phyloP scores from a whole-genome alignment of 2,797 vertebrate species.

The Rhynchonycteris naso region DNA sequence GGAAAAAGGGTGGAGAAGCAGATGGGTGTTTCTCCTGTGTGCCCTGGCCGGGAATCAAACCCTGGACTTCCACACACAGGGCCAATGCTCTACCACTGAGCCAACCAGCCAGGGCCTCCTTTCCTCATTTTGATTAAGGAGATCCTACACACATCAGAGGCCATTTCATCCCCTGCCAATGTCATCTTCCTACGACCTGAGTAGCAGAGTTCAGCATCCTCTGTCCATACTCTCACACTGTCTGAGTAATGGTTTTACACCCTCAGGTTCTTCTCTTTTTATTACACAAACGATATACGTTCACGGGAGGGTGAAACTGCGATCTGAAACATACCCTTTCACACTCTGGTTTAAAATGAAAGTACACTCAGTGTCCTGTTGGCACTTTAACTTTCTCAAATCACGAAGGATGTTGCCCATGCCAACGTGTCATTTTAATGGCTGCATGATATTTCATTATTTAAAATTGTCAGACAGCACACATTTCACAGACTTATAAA shows the following conservation, averaged over 20 bases:
- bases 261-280: not conserved
- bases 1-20: too few relatives aligned
- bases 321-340: not conserved
- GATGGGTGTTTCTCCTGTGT: too few relatives aligned
- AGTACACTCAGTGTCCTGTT: not conserved
- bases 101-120: too few relatives aligned
- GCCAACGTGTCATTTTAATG: not conserved
- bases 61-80: too few relatives aligned
- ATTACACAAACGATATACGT: not conserved
- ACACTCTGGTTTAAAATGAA: not conserved
- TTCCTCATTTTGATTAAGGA: not conserved
- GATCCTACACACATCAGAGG: not conserved
- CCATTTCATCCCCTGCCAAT: not conserved
- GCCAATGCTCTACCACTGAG: too few relatives aligned
- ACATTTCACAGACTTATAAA: not conserved
- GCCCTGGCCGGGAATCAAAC: too few relatives aligned
- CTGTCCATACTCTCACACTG: not conserved
- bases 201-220: not conserved
- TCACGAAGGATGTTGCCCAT: not conserved
- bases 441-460: not conserved
- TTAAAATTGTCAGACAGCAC: not conserved
- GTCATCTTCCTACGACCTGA: not conserved
- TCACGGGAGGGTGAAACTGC: not conserved
- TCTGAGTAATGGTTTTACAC: not conserved
- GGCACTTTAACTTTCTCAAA: not conserved